These are phyloP conservation scores for Chrysina gloriosa DNA, from an alignment of 2,888 invertebrate genomes.

Conservation along the genomic window DNA sequence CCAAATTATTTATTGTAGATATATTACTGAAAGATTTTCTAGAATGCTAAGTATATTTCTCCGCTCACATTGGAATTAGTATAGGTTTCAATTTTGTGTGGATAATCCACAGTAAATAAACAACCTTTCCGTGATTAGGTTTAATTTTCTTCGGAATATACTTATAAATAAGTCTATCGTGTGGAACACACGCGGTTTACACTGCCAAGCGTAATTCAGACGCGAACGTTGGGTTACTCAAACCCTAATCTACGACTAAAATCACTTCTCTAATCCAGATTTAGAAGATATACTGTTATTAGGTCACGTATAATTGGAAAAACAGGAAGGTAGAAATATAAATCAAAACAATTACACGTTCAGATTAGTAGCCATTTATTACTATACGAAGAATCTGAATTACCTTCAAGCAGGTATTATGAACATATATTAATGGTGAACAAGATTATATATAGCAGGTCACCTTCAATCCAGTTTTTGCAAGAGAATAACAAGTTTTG, in stretches of 20 bases:
- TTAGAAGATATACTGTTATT: slow-evolving; percentile 2
- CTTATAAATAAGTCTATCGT: slow-evolving; percentile 27
- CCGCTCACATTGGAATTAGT: slow-evolving; percentile 17
- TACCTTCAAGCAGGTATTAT: too few species aligned
- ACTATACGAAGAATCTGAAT: too few species aligned
- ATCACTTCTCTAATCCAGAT: slow-evolving; percentile 20
- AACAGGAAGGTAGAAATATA: background rate
- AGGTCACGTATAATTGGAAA: background rate
- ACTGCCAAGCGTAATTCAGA: background rate
- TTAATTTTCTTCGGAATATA: slow-evolving; percentile 27
- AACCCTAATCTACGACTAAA: slow-evolving; percentile 32
- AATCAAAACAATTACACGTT: slow-evolving; percentile 10
- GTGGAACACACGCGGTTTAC: slow-evolving; percentile 24
- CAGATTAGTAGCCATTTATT: too few species aligned
- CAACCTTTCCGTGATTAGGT: slow-evolving; percentile 32
- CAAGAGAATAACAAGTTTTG: too few species aligned
- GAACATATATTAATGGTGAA: too few species aligned
- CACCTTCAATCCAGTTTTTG: too few species aligned
- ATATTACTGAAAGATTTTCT: too few species aligned
- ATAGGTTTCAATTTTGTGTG: background rate
- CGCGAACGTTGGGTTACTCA: background rate
- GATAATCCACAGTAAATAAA: slow-evolving; percentile 15
- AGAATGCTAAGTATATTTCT: too few species aligned
- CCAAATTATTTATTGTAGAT: too few species aligned
- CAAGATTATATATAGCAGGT: too few species aligned